Evolutionary conservation across 2,888 invertebrate genomes (phyloP).

Genomic region (Dione juno): DNA sequence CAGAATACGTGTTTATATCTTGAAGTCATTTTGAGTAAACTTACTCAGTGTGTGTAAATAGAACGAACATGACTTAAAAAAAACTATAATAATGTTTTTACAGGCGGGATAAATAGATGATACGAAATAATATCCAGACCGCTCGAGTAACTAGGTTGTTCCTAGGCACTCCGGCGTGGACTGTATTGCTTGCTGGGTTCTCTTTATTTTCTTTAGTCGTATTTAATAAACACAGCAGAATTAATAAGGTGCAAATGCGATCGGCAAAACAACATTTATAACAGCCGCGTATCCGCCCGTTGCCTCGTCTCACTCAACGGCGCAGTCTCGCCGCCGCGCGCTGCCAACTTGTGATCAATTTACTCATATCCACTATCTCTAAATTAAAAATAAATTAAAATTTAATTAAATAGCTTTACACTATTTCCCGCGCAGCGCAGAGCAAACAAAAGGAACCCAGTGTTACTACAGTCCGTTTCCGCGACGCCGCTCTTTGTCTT

Average conservation of each 20-base stretch:
- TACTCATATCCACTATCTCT: neutral
- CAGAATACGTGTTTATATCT: too few species aligned
- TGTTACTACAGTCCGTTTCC: too few species aligned
- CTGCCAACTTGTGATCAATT: conserved; percentile 1
- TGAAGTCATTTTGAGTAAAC: too few species aligned
- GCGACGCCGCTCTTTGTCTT: too few species aligned
- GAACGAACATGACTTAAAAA: neutral
- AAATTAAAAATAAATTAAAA: too few species aligned
- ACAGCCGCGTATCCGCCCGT: conserved; percentile 1
- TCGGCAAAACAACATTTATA: neutral
- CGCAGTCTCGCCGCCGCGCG: neutral
- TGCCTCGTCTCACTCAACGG: conserved; percentile 9
- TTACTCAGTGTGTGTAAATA: too few species aligned
- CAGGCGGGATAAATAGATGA: neutral
- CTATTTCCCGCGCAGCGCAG: too few species aligned
- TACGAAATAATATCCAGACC: conserved; percentile 4
- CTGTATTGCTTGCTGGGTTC: neutral
- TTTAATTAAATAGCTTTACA: too few species aligned
- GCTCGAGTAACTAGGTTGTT: neutral
- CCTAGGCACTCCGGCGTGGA: neutral
- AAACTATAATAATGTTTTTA: neutral
- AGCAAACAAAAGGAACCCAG: too few species aligned
- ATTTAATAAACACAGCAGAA: conserved; percentile 7
- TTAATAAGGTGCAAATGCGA: conserved; percentile 21
- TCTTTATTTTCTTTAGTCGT: neutral